phyloP scores from a whole-genome alignment of 1,140 invertebrate species.

The Himalopsyche phryganea region DNA sequence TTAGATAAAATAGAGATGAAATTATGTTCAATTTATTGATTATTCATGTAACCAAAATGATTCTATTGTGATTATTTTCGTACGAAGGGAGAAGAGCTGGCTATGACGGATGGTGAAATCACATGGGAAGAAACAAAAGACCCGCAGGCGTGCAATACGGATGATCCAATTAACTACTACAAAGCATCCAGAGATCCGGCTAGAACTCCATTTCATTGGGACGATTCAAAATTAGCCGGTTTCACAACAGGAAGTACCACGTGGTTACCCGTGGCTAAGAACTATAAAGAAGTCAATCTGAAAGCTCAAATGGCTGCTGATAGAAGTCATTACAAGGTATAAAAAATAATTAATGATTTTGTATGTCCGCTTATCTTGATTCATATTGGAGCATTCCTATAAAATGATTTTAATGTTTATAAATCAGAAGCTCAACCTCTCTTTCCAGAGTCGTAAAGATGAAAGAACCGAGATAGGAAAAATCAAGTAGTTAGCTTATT shows the following conservation, averaged over 20 bases:
- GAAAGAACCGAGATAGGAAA: no score
- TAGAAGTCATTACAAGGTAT: constrained; percentile 43
- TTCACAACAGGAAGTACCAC: constrained; percentile 57
- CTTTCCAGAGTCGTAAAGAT: no score
- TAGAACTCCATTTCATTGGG: constrained; percentile 78
- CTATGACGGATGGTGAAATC: constrained; percentile 34
- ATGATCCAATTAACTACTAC: constrained; percentile 41
- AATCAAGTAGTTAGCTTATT: no score
- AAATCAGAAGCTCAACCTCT: no score
- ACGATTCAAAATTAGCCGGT: constrained; percentile 60
- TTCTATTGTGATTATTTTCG: no score
- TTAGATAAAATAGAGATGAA: constrained; percentile 31
- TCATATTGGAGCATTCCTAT: no score
- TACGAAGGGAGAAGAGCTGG: constrained; percentile 36
- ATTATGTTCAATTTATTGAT: no score
- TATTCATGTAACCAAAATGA: no score
- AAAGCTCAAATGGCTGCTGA: constrained; percentile 10
- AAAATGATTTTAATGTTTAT: no score
- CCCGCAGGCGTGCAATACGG: constrained; percentile 44
- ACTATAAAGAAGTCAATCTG: constrained; percentile 57
- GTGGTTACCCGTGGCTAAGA: constrained; percentile 62
- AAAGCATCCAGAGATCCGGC: constrained; percentile 52
- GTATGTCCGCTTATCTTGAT: no score
- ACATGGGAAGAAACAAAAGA: constrained; percentile 42
- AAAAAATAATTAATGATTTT: constrained; percentile 39